These are phyloP conservation scores for Tolmerus cingulatus DNA, from an alignment of 2,888 invertebrate species.

Conservation along the genomic window DNA sequence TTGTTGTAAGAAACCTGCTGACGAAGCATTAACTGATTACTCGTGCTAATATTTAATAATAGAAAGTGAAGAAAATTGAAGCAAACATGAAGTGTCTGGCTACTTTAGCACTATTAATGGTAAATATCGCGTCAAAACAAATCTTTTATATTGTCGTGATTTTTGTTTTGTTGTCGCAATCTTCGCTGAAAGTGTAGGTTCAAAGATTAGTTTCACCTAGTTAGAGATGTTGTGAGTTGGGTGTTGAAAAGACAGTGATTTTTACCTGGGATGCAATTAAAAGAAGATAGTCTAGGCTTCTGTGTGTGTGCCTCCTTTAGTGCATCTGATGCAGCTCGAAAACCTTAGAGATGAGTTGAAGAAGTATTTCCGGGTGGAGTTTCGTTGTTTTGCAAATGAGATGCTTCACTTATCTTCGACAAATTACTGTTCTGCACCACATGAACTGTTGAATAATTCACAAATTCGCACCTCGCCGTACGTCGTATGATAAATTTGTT, in stretches of 20 bases:
- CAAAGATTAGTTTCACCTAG: neutral
- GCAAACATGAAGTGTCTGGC: conserved; percentile 45
- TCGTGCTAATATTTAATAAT: neutral
- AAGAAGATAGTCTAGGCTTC: neutral
- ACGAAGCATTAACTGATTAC: conserved; percentile 30
- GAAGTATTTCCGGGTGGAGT: neutral
- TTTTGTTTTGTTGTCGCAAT: neutral
- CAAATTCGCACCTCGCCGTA: neutral
- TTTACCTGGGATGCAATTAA: neutral
- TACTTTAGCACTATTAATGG: conserved; percentile 44
- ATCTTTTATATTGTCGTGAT: neutral
- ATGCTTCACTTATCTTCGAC: neutral
- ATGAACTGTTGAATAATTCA: neutral
- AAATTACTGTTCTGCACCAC: neutral
- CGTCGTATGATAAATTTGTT: neutral
- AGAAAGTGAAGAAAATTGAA: conserved; percentile 6
- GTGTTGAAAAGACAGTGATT: neutral
- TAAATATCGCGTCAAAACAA: conserved; percentile 36
- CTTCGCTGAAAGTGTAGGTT: neutral
- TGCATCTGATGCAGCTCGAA: neutral
- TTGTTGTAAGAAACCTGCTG: conserved; percentile 42
- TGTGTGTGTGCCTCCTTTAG: neutral
- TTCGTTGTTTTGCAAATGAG: neutral
- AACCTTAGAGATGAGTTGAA: neutral
- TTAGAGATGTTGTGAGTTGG: neutral